These are phyloP conservation scores for Zaprionus vittiger DNA, from an alignment of 1,140 invertebrate species.

Conservation along the genomic window DNA sequence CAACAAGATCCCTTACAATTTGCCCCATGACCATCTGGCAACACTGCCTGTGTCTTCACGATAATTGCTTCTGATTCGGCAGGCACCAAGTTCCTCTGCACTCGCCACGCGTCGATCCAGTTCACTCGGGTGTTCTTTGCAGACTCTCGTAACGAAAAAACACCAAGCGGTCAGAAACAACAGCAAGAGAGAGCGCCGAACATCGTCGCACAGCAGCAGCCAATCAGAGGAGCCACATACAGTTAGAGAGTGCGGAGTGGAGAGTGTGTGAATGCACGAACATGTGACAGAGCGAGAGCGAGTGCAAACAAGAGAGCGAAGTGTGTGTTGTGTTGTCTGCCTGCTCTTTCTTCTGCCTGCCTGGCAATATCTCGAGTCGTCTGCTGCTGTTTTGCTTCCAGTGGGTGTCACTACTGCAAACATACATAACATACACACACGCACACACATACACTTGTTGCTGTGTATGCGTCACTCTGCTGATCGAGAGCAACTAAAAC, in stretches of 20 bases:
- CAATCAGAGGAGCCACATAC: background rate
- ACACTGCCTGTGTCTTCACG: background rate
- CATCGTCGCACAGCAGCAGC: background rate
- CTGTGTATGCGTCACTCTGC: background rate
- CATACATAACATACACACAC: background rate
- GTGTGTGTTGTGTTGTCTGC: background rate
- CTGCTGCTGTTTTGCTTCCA: constrained; percentile 2
- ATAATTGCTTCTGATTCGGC: background rate
- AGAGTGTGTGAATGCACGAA: background rate
- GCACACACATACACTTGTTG: background rate
- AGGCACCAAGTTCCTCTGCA: background rate
- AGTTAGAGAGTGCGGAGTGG: background rate
- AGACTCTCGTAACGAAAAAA: background rate
- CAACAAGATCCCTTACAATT: background rate
- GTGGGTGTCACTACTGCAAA: background rate
- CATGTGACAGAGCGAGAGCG: background rate
- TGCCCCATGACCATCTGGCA: background rate
- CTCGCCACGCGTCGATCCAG: background rate
- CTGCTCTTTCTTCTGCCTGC: constrained; percentile 1
- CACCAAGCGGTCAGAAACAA: constrained; percentile 5
- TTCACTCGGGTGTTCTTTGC: constrained; percentile 3
- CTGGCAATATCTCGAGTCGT: background rate
- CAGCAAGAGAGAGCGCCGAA: background rate
- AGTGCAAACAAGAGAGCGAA: background rate
- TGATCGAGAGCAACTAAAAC: background rate